Base-by-base conservation (phyloP, 2,888 invertebrate genomes). In the Ormyrus thymus region DNA sequence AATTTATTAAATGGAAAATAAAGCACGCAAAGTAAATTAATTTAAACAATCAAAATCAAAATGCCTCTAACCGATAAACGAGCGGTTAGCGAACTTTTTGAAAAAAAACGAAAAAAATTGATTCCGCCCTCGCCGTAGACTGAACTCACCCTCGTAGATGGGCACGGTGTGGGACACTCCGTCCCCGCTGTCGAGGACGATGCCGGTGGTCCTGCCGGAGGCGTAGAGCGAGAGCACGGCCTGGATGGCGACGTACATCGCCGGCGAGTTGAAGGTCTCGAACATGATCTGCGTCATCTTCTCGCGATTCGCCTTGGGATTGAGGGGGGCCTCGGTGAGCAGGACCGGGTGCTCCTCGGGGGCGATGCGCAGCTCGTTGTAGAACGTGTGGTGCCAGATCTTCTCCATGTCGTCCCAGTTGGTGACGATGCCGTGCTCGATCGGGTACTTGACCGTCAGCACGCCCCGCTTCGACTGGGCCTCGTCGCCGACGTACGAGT, bases 391-490 rank as follows among this genome's bases (percentile, higher is more conserved):
- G 88, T 96, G 95, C 95, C 96, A 96, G 84, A 97, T 94, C 90
- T 96, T 96, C 90, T 97, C 96, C 94, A 97, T 95, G 86, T 96
- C 96, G 83, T 95, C 95, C 96, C 96, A 96, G 89, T 96, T 93
- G 83, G 93, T 94, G 66, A 96, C 93, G 81, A 95, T 93, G 48
- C 96, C 96, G 84, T 95, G 94, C 85, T 95, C 94, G 72, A 96
- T 94, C 0, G 96, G 96, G 91, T 95, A 95, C 85, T 94, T 94
- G 6, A 94, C 91, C 0, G 92, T 90, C 0, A 93, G 90, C 1
- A 92, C 91, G 3, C 92, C 92, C 7, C 92, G 86, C 85, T 92
- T 92, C 50, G 90, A 91, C 81, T 93, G 91, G 6, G 93, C 94
- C 82, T 93, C 93, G 66, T 92, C 91, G 0, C 93, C 93, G 7